Evolutionary conservation across 1,140 invertebrate genomes (phyloP), one percentile per base, ranked within the genome.

Genomic region (Tetraneura akinire): DNA sequence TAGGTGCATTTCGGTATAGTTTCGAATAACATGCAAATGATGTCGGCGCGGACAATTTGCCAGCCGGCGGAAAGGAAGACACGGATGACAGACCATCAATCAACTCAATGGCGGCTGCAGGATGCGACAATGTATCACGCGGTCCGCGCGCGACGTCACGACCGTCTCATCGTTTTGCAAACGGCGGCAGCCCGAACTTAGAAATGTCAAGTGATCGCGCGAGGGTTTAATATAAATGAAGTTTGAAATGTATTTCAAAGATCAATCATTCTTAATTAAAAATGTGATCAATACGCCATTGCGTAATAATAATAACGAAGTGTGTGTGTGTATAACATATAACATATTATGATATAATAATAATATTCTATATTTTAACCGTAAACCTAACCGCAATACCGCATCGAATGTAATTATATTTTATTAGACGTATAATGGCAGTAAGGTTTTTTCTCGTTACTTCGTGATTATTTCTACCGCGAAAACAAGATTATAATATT

Each of bases 111-210:
- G 18, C 37, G 26, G 60, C 13, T 1, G 32, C 32, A 11, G 42
- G 42, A 23, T 16, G 26, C 47, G n/a, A 73, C 49, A 73, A 73
- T 73, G 70, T 73, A 73, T 73, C 70, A 74, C 55, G 55, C n/a
- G n/a, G n/a, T n/a, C n/a, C n/a, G 71, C 49, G 26, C 8, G 71
- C 21, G 14, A 74, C n/a, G 71, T 74, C 51, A 74, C 29, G 21
- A 32, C 26, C 71, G 51, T 37, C 71, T 74, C 32, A 49, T 11
- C 71, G 49, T 55, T 55, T 74, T 53, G 66, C 49, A 70, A 49
- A 70, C 47, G 66, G 66, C 47, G 66, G 66, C 18, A 70, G n/a
- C 21, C 42, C 21, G 10, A 49, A 47, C 66, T 21, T 26, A 47
- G 66, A 70, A 47, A 47, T 26, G 66, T 70, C 66, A 47, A 70